Percentiles rank a stretch among this genome's conserved stretches.
Conservation (phyloP, 2,797 vertebrate genomes). For the Nannoperca obscura region DNA sequence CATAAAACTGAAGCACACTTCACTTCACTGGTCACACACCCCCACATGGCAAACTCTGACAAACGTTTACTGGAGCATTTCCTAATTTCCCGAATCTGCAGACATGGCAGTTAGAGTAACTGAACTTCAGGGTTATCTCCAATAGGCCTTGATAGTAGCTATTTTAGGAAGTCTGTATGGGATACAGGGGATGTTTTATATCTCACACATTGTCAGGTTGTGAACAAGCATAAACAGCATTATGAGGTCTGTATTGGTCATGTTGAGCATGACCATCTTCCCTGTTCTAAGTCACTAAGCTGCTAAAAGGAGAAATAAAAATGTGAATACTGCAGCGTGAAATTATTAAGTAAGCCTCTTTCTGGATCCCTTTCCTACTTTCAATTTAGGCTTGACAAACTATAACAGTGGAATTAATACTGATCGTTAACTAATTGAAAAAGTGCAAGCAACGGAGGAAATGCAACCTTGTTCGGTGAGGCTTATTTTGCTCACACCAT, state of each 20-base stretch:
- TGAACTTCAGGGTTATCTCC: neutral
- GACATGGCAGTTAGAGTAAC: conserved; percentile 9
- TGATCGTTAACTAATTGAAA: neutral
- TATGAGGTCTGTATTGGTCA: conserved; percentile 11
- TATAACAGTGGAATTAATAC: conserved; percentile 2
- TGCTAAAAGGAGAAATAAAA: conserved; percentile 43
- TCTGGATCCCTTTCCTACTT: neutral
- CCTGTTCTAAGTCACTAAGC: conserved; percentile 34
- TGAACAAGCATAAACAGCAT: conserved; percentile 27
- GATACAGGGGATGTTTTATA: conserved; percentile 6
- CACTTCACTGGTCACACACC: conserved; percentile 51
- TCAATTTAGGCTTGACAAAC: conserved; percentile 9
- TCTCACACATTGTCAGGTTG: conserved; percentile 13
- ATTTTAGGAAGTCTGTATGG: conserved; percentile 10
- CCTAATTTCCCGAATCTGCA: conserved; percentile 29
- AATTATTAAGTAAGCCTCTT: conserved; percentile 30
- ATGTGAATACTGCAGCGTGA: conserved; percentile 27
- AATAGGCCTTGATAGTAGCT: neutral
- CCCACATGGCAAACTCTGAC: conserved; percentile 49
- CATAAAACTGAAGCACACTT: conserved; percentile 22
- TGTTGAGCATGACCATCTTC: conserved; percentile 33
- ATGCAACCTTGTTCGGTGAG: neutral
- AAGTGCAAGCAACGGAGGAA: neutral
- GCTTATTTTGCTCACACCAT: conserved; percentile 9
- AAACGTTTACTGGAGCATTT: conserved; percentile 55